phyloP scores from a whole-genome alignment of 2,113 vertebrate genomes.

The Hemibagrus wyckioides region DNA sequence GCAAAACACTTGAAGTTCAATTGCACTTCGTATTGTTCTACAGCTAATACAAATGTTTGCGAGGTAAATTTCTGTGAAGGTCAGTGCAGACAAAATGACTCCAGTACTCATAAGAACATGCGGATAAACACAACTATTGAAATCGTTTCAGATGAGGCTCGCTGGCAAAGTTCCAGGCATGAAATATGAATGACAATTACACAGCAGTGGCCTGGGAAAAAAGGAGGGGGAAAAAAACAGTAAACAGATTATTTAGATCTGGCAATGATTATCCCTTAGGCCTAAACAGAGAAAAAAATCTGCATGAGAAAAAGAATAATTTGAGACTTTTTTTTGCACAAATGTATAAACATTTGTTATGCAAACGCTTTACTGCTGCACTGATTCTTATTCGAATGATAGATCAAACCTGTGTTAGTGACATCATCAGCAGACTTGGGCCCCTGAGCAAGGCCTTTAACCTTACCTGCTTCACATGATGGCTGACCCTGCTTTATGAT shows the following conservation, averaged over 20 bases:
- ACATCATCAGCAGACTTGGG: neutral
- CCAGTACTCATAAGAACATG: neutral
- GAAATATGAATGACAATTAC: neutral
- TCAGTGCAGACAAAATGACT: neutral
- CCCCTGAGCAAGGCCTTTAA: too few relatives aligned
- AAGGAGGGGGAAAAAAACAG: neutral
- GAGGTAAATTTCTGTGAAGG: neutral
- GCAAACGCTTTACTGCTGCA: neutral
- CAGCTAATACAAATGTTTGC: neutral
- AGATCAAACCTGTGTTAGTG: neutral
- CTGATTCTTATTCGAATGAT: too few relatives aligned
- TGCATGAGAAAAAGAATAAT: too few relatives aligned
- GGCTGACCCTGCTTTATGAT: too few relatives aligned
- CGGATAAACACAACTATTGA: constrained; percentile 2
- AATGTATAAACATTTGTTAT: too few relatives aligned
- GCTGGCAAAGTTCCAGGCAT: neutral
- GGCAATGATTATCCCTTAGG: neutral
- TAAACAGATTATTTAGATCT: neutral
- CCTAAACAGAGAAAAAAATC: neutral
- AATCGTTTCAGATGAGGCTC: neutral
- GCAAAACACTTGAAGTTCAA: neutral
- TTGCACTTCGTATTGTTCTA: neutral
- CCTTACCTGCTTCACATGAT: too few relatives aligned
- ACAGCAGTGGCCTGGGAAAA: neutral
- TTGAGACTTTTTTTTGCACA: too few relatives aligned